phyloP scores from a whole-genome alignment of 2,888 invertebrate genomes.

The Piscicola geometra region DNA sequence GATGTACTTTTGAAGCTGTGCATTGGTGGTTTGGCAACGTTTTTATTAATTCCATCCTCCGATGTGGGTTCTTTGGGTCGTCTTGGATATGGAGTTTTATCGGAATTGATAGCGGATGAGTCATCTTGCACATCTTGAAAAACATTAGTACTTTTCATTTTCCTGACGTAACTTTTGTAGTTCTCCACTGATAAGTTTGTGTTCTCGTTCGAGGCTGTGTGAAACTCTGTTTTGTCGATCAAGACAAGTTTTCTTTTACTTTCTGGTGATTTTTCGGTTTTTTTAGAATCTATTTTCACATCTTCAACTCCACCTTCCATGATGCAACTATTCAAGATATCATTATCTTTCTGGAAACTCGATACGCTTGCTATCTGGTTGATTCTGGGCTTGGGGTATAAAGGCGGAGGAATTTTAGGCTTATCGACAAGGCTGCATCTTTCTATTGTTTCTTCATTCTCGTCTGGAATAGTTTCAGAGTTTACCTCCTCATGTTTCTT shows the following conservation, averaged over 20 bases:
- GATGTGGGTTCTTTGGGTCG: not conserved
- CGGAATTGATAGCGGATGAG: not conserved
- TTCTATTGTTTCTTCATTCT: not conserved
- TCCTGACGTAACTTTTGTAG: not conserved
- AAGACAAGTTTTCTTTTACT: not conserved
- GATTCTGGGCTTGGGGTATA: not conserved
- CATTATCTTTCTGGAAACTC: not conserved
- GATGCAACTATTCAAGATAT: not conserved
- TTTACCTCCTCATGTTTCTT: not conserved
- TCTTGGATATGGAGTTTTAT: not conserved
- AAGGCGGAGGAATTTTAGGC: not conserved
- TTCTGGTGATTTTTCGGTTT: not conserved
- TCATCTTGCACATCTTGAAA: not conserved
- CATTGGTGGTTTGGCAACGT: not conserved
- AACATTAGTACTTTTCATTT: not conserved
- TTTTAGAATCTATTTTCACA: not conserved
- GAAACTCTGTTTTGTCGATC: constrained; percentile 6
- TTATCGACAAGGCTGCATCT: not conserved
- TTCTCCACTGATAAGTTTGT: not conserved
- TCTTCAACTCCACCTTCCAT: not conserved
- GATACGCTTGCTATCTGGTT: too few relatives aligned
- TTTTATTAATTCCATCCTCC: not conserved
- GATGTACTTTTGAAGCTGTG: not conserved
- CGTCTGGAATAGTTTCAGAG: not conserved
- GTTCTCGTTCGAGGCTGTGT: not conserved